Base-by-base conservation (phyloP, 2,888 invertebrate species). In the Miltochrista miniata region DNA sequence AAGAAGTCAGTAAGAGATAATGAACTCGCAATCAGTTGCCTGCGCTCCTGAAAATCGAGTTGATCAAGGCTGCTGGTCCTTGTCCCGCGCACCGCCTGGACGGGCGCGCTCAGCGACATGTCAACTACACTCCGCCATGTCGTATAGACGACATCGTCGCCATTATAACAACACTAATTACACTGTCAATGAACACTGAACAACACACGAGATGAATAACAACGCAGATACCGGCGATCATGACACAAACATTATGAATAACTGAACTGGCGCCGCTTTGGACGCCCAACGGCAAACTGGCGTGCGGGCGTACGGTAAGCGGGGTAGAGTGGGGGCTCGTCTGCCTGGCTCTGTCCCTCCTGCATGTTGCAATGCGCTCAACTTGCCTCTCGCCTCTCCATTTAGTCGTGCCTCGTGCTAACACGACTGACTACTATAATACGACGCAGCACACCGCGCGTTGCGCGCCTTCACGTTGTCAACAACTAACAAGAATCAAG, bases 41-140 rank as follows among this genome's bases (percentile, higher is more conserved):
- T 93, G 84, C 97, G 97, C 92, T 97, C 97, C 88, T 97, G 97
- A 84, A 97, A 97, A 91, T 97, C 97, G 51, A 97, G 93, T 90
- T 96, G 96, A 92, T 97, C 97, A 92, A 97, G 93, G 79, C 96
- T 96, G 86, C 95, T 96, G 90, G 96, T 96, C 74, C 96, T 86
- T 64, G 86, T 85, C 70, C 88, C 89, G 88, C 90, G 90, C 89
- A 87, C 89, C 88, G 87, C 87, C 84, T 83, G 87, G 76, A 85
- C 85, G 84, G 89, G 87, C 85, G 90, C 89, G 88, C 84, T 87
- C 83, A 90, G 79, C 81, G 91, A 90, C 92, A 90, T 91, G 87
- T 90, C 91, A 90, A 88, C 90, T 90, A 81, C 86, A 84, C 76
- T 75, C 72, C 75, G 78, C 85, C 91, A 91, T 91, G 70, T 80